These are phyloP conservation scores for Micromussa lordhowensis DNA, from an alignment of 92 coral and sea anemone species.

Conservation along the genomic window DNA sequence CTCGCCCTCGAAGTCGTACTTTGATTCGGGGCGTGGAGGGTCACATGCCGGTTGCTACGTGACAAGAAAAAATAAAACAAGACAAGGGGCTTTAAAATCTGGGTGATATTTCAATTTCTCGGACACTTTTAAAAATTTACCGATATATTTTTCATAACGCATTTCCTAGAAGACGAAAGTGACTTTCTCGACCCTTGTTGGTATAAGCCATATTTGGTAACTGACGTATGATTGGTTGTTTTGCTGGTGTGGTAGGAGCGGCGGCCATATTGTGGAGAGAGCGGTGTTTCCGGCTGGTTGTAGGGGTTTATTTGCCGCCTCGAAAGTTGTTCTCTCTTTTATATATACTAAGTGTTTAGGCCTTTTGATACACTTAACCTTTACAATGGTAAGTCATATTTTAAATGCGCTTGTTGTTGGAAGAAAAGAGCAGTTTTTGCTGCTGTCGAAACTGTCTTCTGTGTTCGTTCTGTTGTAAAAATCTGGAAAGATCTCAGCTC, in stretches of 20 bases:
- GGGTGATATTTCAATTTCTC: not conserved
- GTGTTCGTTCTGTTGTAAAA: not conserved
- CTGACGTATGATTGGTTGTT: constrained; percentile 74
- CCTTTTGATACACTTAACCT: constrained; percentile 40
- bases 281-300: constrained; percentile 87
- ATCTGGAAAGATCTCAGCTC: not conserved
- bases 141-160: not conserved
- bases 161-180: too few relatives aligned
- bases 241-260: constrained; percentile 71
- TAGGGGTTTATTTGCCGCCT: constrained; percentile 55
- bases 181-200: constrained; percentile 29
- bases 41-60: not conserved
- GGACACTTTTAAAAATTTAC: not conserved
- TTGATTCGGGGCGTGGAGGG: not conserved
- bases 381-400: constrained; percentile 79
- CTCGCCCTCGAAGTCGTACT: not conserved
- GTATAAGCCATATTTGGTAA: constrained; percentile 78
- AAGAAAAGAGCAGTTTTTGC: constrained; percentile 71
- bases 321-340: constrained; percentile 29
- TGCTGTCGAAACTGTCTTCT: constrained; percentile 42
- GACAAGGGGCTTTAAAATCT: not conserved
- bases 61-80: not conserved
- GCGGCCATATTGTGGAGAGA: constrained; percentile 93
- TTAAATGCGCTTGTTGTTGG: constrained; percentile 29
- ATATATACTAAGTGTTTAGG: constrained; percentile 34